Evolutionary conservation across 2,888 invertebrate genomes (phyloP).

Genomic region (Microctonus hyperodae): DNA sequence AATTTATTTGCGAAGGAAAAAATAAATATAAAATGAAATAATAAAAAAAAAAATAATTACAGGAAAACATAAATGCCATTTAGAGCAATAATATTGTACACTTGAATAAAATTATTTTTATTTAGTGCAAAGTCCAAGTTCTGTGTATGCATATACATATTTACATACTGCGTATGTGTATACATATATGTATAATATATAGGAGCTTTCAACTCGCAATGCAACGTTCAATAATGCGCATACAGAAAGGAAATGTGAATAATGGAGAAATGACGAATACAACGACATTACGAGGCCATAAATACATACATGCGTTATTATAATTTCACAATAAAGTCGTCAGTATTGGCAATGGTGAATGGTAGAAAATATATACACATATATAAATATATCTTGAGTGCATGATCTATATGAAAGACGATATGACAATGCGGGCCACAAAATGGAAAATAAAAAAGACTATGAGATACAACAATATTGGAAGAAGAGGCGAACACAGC

Average conservation of each 20-base stretch:
- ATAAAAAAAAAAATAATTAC: background rate
- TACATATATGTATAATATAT: no score
- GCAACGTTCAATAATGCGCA: background rate
- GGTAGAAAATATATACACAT: no score
- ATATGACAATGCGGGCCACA: constrained; percentile 43
- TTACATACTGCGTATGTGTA: background rate
- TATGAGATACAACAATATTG: constrained; percentile 27
- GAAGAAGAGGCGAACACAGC: background rate
- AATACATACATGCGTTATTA: background rate
- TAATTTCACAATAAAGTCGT: constrained; percentile 43
- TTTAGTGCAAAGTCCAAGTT: background rate
- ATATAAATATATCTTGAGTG: constrained; percentile 36
- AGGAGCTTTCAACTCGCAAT: background rate
- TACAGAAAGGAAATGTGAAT: background rate
- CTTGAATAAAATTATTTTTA: background rate
- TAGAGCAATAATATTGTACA: background rate
- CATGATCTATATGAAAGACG: constrained; percentile 42
- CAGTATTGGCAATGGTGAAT: constrained; percentile 20
- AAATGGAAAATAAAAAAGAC: constrained; percentile 26
- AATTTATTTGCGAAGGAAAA: no score
- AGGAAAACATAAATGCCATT: background rate
- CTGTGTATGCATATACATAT: background rate
- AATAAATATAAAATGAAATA: no score
- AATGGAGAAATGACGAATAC: background rate
- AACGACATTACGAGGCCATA: background rate